Evolutionary conservation across 1,140 invertebrate genomes (phyloP), one percentile per base, ranked within the genome.

Genomic region (Protaetia brevitarsis): DNA sequence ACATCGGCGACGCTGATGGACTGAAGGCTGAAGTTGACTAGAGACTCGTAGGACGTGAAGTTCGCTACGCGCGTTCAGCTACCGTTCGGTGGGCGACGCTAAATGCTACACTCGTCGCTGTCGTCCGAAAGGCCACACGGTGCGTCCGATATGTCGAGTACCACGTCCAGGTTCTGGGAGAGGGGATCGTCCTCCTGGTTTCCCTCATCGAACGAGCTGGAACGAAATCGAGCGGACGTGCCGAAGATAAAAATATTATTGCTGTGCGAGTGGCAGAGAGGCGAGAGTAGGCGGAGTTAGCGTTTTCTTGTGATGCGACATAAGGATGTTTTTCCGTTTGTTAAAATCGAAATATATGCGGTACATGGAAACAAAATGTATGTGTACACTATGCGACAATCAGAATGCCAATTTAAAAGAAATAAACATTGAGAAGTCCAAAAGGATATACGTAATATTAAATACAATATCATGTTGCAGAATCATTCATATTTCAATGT

Each of bases 141-240:
- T 1, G 64, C 21, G 30, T 37, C 69, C 10, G 58, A 41, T 26
- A 81, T 72, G 16, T 79, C 79, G 23, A 85, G 79, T 62, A 85
- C 80, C n/a, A 83, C 82, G 73, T 87, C 86, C 67, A 87, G 69
- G 71, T 86, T 85, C 23, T 85, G 85, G 34, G 85, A 86, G 21
- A 87, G 76, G 65, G 84, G 81, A 68, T 87, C 86, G 61, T 87
- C 85, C 65, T 85, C 84, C 28, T 72, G 68, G 63, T 74, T 74
- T 30, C 81, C 83, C 78, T 85, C 84, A 85, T 85, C 83, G 82
- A 84, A 85, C 76, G 84, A 86, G 84, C 84, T 86, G 81, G 79
- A 68, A 64, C 34, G 21, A 66, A 36, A 62, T 45, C 16, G 10
- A 45, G 13, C 41, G 23, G 13, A 45, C 41, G 41, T 45, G 41